Evolutionary conservation across 2,888 invertebrate species (phyloP).

Genomic region (Lasiommata megera): DNA sequence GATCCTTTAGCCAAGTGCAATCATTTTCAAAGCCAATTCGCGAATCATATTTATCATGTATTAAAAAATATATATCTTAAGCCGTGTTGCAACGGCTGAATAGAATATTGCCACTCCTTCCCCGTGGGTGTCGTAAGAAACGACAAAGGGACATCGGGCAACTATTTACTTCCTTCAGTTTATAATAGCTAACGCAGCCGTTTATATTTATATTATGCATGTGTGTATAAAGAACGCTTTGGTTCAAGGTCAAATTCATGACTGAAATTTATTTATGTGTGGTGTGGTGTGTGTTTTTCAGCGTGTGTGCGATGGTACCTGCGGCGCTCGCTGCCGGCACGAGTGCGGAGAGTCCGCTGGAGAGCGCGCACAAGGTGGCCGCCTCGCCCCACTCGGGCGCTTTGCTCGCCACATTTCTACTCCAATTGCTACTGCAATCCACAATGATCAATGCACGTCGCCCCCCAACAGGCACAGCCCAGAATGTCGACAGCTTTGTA

Average conservation of each 20-base stretch:
- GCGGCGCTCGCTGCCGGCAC: constrained; percentile 48
- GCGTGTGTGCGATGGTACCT: constrained; percentile 47
- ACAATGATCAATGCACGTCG: constrained; percentile 41
- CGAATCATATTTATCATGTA: too few species aligned
- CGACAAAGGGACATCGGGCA: too few species aligned
- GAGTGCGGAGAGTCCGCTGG: constrained; percentile 46
- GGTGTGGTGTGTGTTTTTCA: not conserved
- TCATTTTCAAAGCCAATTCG: too few species aligned
- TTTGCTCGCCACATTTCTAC: constrained; percentile 62
- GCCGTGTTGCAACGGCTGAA: too few species aligned
- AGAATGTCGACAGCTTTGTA: constrained; percentile 12
- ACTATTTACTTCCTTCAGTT: too few species aligned
- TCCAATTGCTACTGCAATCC: constrained; percentile 77
- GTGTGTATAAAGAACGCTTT: too few species aligned
- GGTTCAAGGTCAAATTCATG: not conserved
- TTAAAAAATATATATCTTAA: too few species aligned
- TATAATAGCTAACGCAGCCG: too few species aligned
- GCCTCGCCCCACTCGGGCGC: constrained; percentile 74
- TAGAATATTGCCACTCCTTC: too few species aligned
- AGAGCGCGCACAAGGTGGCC: constrained; percentile 63
- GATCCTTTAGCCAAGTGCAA: too few species aligned
- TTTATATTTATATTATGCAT: too few species aligned
- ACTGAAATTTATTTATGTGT: not conserved
- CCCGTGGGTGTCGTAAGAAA: too few species aligned
- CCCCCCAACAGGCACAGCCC: constrained; percentile 3